Evolutionary conservation across 1,140 invertebrate species (phyloP), one percentile per base, ranked within the genome.

Genomic region (Nylanderia fulva): DNA sequence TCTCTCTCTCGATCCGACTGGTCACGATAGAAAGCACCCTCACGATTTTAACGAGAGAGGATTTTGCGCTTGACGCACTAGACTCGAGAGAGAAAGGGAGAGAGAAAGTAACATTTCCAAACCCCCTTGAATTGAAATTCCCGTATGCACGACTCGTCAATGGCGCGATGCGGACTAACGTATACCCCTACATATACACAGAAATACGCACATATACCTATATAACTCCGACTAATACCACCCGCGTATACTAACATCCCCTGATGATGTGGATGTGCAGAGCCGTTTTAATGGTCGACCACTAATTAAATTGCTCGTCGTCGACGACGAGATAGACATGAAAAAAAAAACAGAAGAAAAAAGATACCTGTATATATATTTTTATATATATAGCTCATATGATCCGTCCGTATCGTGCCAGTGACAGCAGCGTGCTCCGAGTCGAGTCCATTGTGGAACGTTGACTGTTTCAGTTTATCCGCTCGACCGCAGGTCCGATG

Each of bases 401-500:
- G 74, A 77, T 52, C 63, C 86, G 88, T 93, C 92, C 92, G 93
- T 91, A 91, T 94, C 91, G 91, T 91, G 87, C 91, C 92, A 94
- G 87, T 93, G 93, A 89, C 92, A 86, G 85, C 89, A 86, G 84
- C 89, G 88, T 86, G 88, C 87, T 48, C 88, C 90, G 90, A 92
- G 93, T 93, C 90, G 90, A 93, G 91, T 93, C 92, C 92, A 94
- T 93, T 92, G 86, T 94, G 90, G 92, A 90, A 90, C 93, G 87
- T 93, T 94, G 93, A 93, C 92, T 94, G 94, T 95, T 94, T 93
- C 95, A 96, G 95, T 96, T 95, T 94, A 95, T 96, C 91, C 94
- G 95, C 86, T 96, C 94, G 88, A 94, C 94, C 89, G 94, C 94
- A 93, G 95, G 95, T 93, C 93, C 95, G 93, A 93, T 94, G 90